Percentiles rank a stretch among this genome's conserved stretches.
These are phyloP conservation scores for Sphenodon punctatus DNA, from an alignment of 2,797 vertebrate species.

Conservation along the genomic window DNA sequence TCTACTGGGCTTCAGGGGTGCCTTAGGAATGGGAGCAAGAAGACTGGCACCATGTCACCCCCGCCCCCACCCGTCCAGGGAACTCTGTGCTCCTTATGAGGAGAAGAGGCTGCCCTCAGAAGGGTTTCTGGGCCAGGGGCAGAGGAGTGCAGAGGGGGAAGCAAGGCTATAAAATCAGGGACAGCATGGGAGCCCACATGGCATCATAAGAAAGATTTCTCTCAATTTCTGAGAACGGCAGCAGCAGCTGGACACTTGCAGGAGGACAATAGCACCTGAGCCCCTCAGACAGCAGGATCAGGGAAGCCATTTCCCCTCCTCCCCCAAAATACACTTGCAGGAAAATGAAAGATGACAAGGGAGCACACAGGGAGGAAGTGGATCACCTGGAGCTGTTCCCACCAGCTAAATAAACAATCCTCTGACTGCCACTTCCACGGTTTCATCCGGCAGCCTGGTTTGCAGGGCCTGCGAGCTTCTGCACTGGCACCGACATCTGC, in stretches of 20 bases:
- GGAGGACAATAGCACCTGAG: neutral
- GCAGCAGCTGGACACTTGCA: neutral
- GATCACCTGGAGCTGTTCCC: neutral
- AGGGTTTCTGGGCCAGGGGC: neutral
- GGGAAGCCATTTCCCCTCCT: no score
- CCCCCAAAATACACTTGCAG: neutral
- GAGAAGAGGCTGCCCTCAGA: neutral
- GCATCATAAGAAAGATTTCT: neutral
- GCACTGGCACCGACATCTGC: neutral
- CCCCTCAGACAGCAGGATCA: neutral
- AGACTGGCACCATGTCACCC: rapidly evolving
- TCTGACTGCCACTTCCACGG: neutral
- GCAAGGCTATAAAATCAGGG: neutral
- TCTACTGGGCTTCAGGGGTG: neutral
- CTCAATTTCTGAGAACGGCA: no score
- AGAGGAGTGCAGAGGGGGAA: neutral
- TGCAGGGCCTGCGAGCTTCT: neutral
- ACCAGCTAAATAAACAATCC: neutral
- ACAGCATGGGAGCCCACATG: neutral
- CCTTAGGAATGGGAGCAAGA: neutral
- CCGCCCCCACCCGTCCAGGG: neutral
- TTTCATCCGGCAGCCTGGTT: neutral
- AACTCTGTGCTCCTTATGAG: neutral
- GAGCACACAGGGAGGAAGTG: neutral
- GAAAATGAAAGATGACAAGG: neutral